Base-by-base conservation (phyloP, 2,888 invertebrate species). In the Anthophora plumipes region DNA sequence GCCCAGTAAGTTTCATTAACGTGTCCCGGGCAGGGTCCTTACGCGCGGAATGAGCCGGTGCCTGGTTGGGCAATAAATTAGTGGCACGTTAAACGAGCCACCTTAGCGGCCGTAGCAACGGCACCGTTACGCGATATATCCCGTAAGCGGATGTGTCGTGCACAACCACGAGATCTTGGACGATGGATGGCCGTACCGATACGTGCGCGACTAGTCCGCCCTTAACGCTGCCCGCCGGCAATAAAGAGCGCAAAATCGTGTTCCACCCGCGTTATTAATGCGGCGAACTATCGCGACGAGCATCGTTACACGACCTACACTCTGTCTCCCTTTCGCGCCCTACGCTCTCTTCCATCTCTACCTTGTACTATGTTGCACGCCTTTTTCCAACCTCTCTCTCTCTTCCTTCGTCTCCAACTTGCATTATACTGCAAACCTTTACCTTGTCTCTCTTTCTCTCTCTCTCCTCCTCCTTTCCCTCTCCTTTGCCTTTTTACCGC, bases 91-190 rank as follows among this genome's bases (percentile, higher is more conserved):
- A 83, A 80, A 86, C 86, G 80, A 85, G 85, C 74, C 82, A 84
- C 85, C 86, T 86, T 82, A 82, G 83, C 77, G 75, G 43, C 70
- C 77, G 59, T 66, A 57, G 72, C 70, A 59, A 72, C 60, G 82
- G 77, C 82, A 83, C 81, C 86, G 88, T 87, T 86, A 86, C 84
- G 88, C 89, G 89, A 90, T 90, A 85, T 86, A 89, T 89, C 86
- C 86, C 85, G 85, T 87, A 83, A 89, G 84, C 87, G 89, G 87
- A 88, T 86, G 88, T 88, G 85, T 89, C 82, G 86, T 82, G 86
- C 84, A 64, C 85, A 87, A 85, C 78, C 77, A 75, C 80, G 71
- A 85, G 86, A 88, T 88, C 85, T 80, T 84, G 80, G 76, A 81
- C 86, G 88, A 88, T 85, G 88, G 86, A 88, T 86, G 80, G 74